These are phyloP conservation scores for Leptinotarsa lineolata DNA, from an alignment of 1,140 invertebrate species.

Conservation along the genomic window DNA sequence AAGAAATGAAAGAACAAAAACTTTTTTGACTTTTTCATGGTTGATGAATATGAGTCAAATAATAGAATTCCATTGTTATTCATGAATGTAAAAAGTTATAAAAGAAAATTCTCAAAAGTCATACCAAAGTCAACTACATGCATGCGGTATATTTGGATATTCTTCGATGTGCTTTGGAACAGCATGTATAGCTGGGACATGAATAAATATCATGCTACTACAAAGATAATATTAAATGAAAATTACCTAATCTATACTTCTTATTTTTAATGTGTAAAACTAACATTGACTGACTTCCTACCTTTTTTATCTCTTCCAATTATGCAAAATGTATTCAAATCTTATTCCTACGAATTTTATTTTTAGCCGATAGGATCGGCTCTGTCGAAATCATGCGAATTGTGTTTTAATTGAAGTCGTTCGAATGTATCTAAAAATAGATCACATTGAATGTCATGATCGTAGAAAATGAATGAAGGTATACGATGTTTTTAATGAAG, in stretches of 20 bases:
- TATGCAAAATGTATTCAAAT: slow-evolving; percentile 6
- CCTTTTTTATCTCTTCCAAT: neutral
- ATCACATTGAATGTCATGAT: slow-evolving; percentile 2
- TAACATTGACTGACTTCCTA: neutral
- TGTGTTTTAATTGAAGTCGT: neutral
- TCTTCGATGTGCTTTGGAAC: too few species aligned
- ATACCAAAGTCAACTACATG: too few species aligned
- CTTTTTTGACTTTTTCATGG: too few species aligned
- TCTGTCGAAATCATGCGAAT: neutral
- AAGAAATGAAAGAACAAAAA: too few species aligned
- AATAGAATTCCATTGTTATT: too few species aligned
- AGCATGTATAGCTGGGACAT: too few species aligned
- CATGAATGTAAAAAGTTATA: too few species aligned
- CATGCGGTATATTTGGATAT: too few species aligned
- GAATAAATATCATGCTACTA: too few species aligned
- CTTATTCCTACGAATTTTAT: neutral
- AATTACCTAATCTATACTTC: neutral
- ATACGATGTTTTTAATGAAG: neutral
- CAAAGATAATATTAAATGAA: too few species aligned
- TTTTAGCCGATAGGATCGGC: neutral
- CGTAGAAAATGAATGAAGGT: neutral
- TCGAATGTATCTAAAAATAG: neutral
- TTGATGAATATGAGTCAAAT: too few species aligned
- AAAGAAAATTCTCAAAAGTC: too few species aligned
- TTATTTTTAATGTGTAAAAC: neutral